Evolutionary conservation across 2,888 invertebrate genomes (phyloP).

Genomic region (Zeuzera pyrina): DNA sequence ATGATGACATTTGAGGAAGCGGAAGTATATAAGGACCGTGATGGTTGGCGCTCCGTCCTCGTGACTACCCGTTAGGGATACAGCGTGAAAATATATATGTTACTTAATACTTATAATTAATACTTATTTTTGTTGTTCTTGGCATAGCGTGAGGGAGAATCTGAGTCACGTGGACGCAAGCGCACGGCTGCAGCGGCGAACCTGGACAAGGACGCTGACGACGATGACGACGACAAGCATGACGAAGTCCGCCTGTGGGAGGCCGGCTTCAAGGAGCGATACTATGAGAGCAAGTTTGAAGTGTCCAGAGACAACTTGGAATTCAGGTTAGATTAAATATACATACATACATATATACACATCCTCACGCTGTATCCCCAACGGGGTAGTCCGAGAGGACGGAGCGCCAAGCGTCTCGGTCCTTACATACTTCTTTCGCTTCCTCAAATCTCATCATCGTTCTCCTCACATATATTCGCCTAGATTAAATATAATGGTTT

Average conservation of each 20-base stretch:
- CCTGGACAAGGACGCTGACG: slow-evolving; percentile 78
- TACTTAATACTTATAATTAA: no score
- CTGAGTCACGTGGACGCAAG: slow-evolving; percentile 57
- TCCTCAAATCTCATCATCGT: no score
- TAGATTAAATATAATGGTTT: no score
- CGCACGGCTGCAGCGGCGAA: slow-evolving; percentile 70
- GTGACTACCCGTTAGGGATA: no score
- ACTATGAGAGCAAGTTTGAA: slow-evolving; percentile 96
- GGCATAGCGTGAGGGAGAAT: slow-evolving; percentile 4
- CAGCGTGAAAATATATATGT: no score
- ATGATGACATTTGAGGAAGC: no score
- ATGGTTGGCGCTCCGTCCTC: no score
- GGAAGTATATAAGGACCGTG: no score
- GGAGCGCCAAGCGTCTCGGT: no score
- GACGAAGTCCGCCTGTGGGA: slow-evolving; percentile 96
- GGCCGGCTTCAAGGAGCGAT: slow-evolving; percentile 97
- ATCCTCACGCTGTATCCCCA: no score
- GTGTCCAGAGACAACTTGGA: slow-evolving; percentile 81
- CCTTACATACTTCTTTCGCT: no score
- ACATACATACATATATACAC: not conserved
- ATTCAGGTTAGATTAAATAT: slow-evolving; percentile 77
- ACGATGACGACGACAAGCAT: slow-evolving; percentile 83
- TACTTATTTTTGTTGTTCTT: slow-evolving; percentile 4
- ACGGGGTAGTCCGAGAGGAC: no score
- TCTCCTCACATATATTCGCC: not conserved